These are phyloP conservation scores for Perca flavescens DNA, from an alignment of 2,113 vertebrate genomes.

Conservation along the genomic window DNA sequence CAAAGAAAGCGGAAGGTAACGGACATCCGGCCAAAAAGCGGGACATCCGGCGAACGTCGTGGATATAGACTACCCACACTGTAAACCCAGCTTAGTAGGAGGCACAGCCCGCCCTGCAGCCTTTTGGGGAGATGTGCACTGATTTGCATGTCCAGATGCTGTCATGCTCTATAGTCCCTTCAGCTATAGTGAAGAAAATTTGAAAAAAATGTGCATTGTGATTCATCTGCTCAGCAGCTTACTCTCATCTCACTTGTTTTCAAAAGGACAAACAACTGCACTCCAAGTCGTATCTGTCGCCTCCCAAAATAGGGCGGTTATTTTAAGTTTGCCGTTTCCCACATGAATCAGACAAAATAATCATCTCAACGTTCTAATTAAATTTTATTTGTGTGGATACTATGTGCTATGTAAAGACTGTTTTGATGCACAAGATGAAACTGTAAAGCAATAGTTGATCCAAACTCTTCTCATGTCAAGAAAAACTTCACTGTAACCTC, in stretches of 20 bases:
- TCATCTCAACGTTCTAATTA: slow-evolving; percentile 40
- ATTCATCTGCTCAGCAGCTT: slow-evolving; percentile 29
- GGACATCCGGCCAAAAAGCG: too few species aligned
- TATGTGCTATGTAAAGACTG: slow-evolving; percentile 14
- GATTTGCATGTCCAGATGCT: slow-evolving; percentile 23
- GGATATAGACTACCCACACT: neutral
- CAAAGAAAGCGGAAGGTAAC: too few species aligned
- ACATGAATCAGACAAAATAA: slow-evolving; percentile 42
- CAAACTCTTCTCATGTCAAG: neutral
- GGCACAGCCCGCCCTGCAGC: neutral
- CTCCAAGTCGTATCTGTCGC: slow-evolving; percentile 2
- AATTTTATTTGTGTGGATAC: slow-evolving; percentile 5
- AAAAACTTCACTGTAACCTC: slow-evolving; percentile 10
- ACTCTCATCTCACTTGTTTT: slow-evolving; percentile 19
- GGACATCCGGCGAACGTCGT: too few species aligned
- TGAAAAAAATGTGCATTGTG: neutral
- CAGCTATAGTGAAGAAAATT: neutral
- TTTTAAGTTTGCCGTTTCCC: slow-evolving; percentile 25
- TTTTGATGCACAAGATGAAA: slow-evolving; percentile 27
- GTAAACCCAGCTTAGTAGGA: neutral
- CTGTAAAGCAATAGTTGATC: neutral
- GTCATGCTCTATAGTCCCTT: neutral
- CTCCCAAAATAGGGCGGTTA: slow-evolving; percentile 18
- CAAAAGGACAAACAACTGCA: slow-evolving; percentile 28
- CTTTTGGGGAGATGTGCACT: neutral